A percentile compares a stretch with the other conserved stretches of the same genome.
Conservation (phyloP, 2,113 vertebrate genomes). For the Gasterosteus nipponicus region DNA sequence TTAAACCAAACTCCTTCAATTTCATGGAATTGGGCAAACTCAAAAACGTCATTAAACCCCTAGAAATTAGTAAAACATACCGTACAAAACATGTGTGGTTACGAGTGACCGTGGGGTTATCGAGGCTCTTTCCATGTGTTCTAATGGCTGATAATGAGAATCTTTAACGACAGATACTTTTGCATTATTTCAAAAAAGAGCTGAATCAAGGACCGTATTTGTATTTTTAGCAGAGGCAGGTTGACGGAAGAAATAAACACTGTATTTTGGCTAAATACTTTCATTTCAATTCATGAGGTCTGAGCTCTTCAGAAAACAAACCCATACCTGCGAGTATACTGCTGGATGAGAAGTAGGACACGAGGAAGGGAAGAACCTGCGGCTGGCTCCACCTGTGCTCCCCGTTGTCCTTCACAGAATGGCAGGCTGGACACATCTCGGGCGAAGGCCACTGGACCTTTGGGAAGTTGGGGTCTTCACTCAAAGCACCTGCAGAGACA, state of each 20-base stretch:
- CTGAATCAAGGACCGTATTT: background rate
- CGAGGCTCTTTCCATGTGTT: background rate
- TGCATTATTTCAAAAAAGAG: background rate
- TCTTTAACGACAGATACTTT: background rate
- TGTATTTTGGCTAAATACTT: background rate
- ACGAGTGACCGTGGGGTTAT: background rate
- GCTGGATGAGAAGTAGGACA: slow-evolving; percentile 80
- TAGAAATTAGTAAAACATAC: background rate
- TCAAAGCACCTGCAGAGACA: slow-evolving; percentile 81
- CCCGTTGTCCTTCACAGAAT: slow-evolving; percentile 69
- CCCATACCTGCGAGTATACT: slow-evolving; percentile 74
- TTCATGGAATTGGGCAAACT: background rate
- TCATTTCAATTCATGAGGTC: background rate
- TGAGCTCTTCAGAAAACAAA: background rate
- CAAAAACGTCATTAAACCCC: background rate
- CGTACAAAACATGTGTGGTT: background rate
- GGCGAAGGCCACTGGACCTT: slow-evolving; percentile 93
- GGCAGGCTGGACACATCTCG: slow-evolving; percentile 85
- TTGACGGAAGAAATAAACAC: background rate
- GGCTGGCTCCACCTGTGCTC: slow-evolving; percentile 82
- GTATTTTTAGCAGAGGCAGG: background rate
- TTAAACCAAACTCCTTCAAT: background rate
- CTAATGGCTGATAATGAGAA: background rate
- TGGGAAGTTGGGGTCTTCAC: slow-evolving; percentile 92
- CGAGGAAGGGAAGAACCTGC: slow-evolving; percentile 83